Base-by-base conservation (phyloP, 1,140 invertebrate species). In the Leptinotarsa undecemlineata region DNA sequence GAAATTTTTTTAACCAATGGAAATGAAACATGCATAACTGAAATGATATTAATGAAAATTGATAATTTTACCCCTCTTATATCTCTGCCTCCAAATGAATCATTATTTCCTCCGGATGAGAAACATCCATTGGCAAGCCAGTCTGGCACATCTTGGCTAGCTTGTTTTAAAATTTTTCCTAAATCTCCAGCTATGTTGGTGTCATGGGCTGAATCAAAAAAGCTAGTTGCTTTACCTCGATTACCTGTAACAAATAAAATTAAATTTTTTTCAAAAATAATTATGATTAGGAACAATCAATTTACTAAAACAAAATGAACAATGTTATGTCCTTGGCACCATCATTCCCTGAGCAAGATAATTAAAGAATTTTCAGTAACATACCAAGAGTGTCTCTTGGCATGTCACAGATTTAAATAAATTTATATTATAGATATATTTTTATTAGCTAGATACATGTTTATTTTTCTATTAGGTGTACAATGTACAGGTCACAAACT, bases 171-270 rank as follows among this genome's bases (percentile, higher is more conserved):
- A 71, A 96, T 92, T 78, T 90, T 91, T 0, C 93, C 88, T 11
- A 98, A 84, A 75, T 91, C 89, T 0, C 84, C 84, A 1, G 90
- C 90, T 1, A 98, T 62, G 0, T 78, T 76, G 0, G 61, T 66
- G 84, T 98, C 94, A 19, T 84, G 62, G 0, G 84, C 81, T 1
- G 87, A 77, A 81, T 93, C 90, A 74, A 95, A 98, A 85, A 98
- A 98, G 11, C 93, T 96, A 0, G 94, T 95, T 0, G 97, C 95
- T 80, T 90, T 92, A 5, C 97, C 97, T 60, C 91, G 85, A 85
- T 98, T 97, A 0, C 81, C 80, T 81, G 76, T 48, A 71, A 68
- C 71, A 57, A 57, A 57, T 42, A 11, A 42, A 11, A 13, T 48
- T 33, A 48, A 48, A 66, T 8, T 14, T 20, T 19, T 13, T 66